These are phyloP conservation scores for Campoletis sonorensis DNA, from an alignment of 1,140 invertebrate genomes.

Conservation along the genomic window DNA sequence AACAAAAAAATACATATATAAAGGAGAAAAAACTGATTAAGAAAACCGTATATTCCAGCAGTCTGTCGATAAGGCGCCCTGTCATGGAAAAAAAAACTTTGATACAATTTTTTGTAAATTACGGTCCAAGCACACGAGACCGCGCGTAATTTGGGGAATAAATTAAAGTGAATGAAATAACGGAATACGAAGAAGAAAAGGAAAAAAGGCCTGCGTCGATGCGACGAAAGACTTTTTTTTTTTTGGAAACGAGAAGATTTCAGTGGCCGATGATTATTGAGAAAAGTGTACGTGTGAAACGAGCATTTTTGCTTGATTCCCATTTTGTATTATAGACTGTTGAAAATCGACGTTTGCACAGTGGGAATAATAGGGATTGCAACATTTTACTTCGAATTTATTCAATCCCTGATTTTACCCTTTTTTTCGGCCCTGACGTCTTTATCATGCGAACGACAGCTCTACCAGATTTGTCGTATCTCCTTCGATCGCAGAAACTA, in stretches of 20 bases:
- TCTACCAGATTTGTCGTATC: conserved; percentile 9
- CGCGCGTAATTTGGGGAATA: not conserved
- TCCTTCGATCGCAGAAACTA: conserved; percentile 3
- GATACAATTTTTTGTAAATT: conserved; percentile 39
- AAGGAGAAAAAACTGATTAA: not conserved
- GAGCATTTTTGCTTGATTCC: conserved; percentile 14
- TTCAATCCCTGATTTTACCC: not conserved
- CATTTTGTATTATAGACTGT: conserved; percentile 37
- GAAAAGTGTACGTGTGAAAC: not conserved
- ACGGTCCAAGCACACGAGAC: conserved; percentile 18
- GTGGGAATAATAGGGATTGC: not conserved
- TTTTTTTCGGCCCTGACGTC: not conserved
- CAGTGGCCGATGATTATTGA: not conserved
- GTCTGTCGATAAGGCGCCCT: conserved; percentile 28
- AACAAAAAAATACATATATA: not conserved
- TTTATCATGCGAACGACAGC: not conserved
- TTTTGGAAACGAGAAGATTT: not conserved
- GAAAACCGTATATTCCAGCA: conserved; percentile 32
- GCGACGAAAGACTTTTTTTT: not conserved
- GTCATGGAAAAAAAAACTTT: conserved; percentile 21
- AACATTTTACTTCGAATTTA: conserved; percentile 3
- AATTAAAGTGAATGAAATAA: not conserved
- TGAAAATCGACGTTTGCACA: conserved; percentile 31
- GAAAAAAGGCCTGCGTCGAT: not conserved
- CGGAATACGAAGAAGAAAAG: not conserved